Conservation (phyloP, 2,888 invertebrate species). For the Chrysotoxum bicinctum region DNA sequence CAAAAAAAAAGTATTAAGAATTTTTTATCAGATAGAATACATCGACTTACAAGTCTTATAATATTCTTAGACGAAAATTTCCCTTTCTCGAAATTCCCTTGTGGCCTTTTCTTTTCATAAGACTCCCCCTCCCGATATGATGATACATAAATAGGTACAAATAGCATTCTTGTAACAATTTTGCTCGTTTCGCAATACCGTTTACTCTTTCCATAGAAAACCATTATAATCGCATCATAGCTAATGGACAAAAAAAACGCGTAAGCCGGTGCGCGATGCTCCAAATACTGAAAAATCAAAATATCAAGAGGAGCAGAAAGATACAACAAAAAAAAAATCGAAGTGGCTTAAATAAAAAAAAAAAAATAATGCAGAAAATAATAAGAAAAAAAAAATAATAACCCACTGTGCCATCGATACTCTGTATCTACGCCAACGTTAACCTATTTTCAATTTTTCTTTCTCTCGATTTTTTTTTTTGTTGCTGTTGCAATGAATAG, state of each 20-base stretch:
- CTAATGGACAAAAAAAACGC: slow-evolving; percentile 64
- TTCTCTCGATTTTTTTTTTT: neutral
- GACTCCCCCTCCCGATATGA: neutral
- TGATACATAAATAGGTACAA: neutral
- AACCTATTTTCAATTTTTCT: slow-evolving; percentile 65
- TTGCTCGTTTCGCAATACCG: slow-evolving; percentile 19
- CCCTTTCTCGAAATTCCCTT: neutral
- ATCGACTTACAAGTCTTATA: slow-evolving; percentile 20
- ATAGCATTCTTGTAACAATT: neutral
- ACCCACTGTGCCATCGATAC: slow-evolving; percentile 55
- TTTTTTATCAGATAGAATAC: neutral
- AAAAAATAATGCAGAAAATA: neutral
- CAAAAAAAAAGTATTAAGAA: neutral
- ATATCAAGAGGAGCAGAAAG: neutral
- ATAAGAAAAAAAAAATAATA: neutral
- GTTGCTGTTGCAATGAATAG: slow-evolving; percentile 14
- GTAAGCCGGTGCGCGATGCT: slow-evolving; percentile 37
- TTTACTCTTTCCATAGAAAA: slow-evolving; percentile 26
- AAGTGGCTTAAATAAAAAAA: slow-evolving; percentile 22
- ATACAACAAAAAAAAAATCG: slow-evolving; percentile 44
- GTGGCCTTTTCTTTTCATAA: slow-evolving; percentile 16
- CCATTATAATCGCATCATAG: slow-evolving; percentile 67
- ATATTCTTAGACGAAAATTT: slow-evolving; percentile 21
- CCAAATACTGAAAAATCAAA: slow-evolving; percentile 25
- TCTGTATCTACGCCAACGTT: slow-evolving; percentile 17